phyloP scores from a whole-genome alignment of 2,888 invertebrate genomes.

The Oscheius myriophilus region DNA sequence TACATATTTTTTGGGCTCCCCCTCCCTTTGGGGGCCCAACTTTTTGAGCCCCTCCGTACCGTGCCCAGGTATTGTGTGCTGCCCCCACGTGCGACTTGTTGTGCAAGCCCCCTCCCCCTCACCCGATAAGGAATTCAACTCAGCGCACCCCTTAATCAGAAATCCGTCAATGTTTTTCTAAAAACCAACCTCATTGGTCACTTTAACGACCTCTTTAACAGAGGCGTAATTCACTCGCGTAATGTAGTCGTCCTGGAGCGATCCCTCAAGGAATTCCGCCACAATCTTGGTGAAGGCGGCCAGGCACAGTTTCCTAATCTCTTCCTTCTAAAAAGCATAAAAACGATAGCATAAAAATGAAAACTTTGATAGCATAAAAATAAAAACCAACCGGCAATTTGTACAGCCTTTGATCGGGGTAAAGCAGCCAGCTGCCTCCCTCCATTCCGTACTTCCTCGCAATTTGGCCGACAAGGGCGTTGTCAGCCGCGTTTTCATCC shows the following conservation, averaged over 20 bases:
- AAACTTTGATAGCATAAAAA: background rate
- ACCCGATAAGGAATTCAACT: too few species aligned
- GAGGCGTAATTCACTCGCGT: slow-evolving; percentile 3
- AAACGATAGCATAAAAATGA: background rate
- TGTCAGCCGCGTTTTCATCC: background rate
- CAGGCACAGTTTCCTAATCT: background rate
- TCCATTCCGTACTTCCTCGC: background rate
- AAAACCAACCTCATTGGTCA: slow-evolving; percentile 13
- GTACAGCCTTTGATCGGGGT: slow-evolving; percentile 3
- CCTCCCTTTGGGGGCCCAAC: too few species aligned
- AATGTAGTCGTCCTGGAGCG: slow-evolving; percentile 2
- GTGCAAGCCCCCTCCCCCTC: too few species aligned
- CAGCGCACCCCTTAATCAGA: too few species aligned
- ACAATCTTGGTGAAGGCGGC: background rate
- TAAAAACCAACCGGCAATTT: background rate
- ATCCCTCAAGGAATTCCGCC: slow-evolving; percentile 4
- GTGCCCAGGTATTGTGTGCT: too few species aligned
- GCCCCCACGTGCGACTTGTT: too few species aligned
- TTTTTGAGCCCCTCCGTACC: too few species aligned
- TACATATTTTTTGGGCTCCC: too few species aligned
- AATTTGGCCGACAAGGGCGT: background rate
- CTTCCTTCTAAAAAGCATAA: background rate
- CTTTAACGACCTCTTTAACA: slow-evolving; percentile 14
- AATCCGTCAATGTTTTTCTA: too few species aligned
- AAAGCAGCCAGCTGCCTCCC: slow-evolving; percentile 17